Base-by-base conservation (phyloP, 2,113 vertebrate genomes). In the Illadopsis cleaveri region DNA sequence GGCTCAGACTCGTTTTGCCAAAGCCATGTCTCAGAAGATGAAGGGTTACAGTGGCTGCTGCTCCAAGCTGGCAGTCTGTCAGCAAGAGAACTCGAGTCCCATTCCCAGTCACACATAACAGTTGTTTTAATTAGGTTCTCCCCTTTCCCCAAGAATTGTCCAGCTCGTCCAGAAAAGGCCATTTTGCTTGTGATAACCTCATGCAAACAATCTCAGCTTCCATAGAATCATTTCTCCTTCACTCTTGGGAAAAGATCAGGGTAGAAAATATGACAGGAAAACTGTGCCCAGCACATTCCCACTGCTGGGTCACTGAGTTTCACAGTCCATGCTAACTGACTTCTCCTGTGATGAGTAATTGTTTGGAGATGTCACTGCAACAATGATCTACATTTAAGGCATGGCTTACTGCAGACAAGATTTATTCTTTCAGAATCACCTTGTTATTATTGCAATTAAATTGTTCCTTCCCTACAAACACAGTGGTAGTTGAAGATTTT, bases 361-460 rank as follows among this genome's bases (percentile, higher is more conserved):
- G 38, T 75, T 95, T 77, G 64, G 83, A 93, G 66, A 30, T 56
- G 56, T 68, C 84, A 75, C 60, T 78, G 65, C 68, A 82, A 53
- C 65, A 76, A 1, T 27, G 25, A 73, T 65, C 62, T 79, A 44
- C 33, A 28, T 68, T 47, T 70, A 28, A 82, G 19, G 66, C 54
- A 51, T 61, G 70, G 48, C 75, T 94, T 72, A 21, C 89, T 61
- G 50, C 73, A 91, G 83, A 56, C 50, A 56, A 33, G 21, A 85
- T 84, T 86, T 94, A 60, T 72, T 96, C 87, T 89, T 82, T 77
- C 48, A 86, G 70, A 86, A 91, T 47, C 78, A 92, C 68, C 77
- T 96, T 79, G 42, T 81, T 71, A 66, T 83, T 91, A 90, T 27
- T 81, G 88, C 83, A 93, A 90, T 93, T 95, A 94, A 95, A 65